These are phyloP conservation scores for Astyanax mexicanus DNA, from an alignment of 2,797 vertebrate species.

Conservation along the genomic window DNA sequence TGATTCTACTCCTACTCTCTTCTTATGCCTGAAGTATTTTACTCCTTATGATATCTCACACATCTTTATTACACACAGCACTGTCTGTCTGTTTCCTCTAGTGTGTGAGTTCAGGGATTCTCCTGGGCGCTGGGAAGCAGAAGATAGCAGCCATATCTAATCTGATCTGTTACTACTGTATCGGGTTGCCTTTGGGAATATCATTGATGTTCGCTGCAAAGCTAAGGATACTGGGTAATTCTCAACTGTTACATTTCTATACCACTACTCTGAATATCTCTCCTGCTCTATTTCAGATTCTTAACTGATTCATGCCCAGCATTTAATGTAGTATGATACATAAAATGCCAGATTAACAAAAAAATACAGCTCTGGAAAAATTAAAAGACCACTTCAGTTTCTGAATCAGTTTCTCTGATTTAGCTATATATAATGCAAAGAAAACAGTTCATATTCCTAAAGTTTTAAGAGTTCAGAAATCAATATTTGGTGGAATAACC, in stretches of 20 bases:
- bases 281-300: not conserved
- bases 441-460: too few species aligned
- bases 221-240: slow-evolving; percentile 86
- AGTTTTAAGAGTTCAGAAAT: too few species aligned
- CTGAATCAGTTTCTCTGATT: too few species aligned
- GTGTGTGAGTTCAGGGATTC: slow-evolving; percentile 87
- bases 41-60: not conserved
- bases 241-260: not conserved
- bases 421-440: too few species aligned
- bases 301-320: not conserved
- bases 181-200: slow-evolving; percentile 86
- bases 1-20: not conserved
- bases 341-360: too few species aligned
- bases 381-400: too few species aligned
- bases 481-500: too few species aligned
- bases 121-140: slow-evolving; percentile 89
- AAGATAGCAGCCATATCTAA: slow-evolving; percentile 89
- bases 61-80: slow-evolving; percentile 8
- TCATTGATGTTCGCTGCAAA: slow-evolving; percentile 85
- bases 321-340: too few species aligned
- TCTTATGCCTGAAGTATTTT: not conserved
- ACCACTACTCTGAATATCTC: not conserved
- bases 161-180: slow-evolving; percentile 83
- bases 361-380: too few species aligned
- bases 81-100: slow-evolving; percentile 67